Base-by-base conservation (phyloP, 2,888 invertebrate genomes). In the Prosapia bicincta region DNA sequence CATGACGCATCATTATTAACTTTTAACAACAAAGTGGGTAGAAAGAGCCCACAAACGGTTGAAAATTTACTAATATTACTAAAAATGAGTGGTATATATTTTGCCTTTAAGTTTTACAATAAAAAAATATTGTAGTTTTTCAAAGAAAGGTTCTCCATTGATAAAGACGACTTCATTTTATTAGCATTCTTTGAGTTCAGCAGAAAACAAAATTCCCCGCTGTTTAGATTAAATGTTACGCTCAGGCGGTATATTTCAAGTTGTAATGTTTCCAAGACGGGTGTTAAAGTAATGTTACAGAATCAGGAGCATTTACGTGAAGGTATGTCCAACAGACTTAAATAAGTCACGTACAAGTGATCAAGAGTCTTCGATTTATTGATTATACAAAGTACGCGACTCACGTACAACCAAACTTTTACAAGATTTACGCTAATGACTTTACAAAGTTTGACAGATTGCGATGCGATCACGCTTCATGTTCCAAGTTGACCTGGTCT, bases 391-490 rank as follows among this genome's bases (percentile, higher is more conserved):
- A 54, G 54, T 54, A 54, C 54, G 20, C 10, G 20, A 54, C 54
- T 54, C 54, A 54, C 54, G 54, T 54, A 20, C 20, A n/a, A 54
- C 54, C 54, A n/a, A 54, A 54, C 54, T 54, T 54, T 54, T 54
- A 54, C 54, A 54, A 54, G 54, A 54, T 54, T 54, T 54, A 54
- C 54, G 54, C 54, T 54, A 54, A 54, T 54, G 54, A 54, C 54
- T 54, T 54, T 54, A 5, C 54, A 54, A 54, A 54, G 20, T 54
- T 54, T 54, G 54, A 54, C 54, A 54, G 54, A 54, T 54, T 54
- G 54, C 20, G 54, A n/a, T 54, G 20, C 54, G 20, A 20, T 54
- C 54, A 20, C 9, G n/a, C 20, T 54, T 54, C 54, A 20, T 54
- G 54, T 54, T 54, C 20, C n/a, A 54, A 54, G 20, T 54, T 54